Conservation (phyloP, 2,888 invertebrate species). For the Drosophila birchii region DNA sequence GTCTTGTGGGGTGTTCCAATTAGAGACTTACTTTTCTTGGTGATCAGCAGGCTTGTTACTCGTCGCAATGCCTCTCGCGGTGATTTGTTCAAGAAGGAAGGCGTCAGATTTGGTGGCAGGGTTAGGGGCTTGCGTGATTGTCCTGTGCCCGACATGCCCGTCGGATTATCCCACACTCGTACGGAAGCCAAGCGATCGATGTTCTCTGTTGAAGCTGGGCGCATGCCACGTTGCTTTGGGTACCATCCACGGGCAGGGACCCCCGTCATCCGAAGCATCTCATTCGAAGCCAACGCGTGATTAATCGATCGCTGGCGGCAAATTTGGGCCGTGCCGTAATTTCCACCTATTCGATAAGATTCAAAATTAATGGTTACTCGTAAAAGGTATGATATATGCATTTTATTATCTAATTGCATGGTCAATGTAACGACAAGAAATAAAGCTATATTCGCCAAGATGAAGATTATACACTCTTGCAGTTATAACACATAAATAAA, state of each 20-base stretch:
- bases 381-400: neutral
- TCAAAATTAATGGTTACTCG: neutral
- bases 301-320: conserved; percentile 86
- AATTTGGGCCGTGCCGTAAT: conserved; percentile 82
- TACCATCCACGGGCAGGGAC: conserved; percentile 95
- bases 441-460: neutral
- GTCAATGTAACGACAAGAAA: neutral
- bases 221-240: conserved; percentile 89
- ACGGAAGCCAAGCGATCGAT: conserved; percentile 89
- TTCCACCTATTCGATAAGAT: conserved; percentile 51
- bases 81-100: conserved; percentile 95
- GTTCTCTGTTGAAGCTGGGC: conserved; percentile 94
- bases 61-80: conserved; percentile 93
- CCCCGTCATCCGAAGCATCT: conserved; percentile 91
- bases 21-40: conserved; percentile 88
- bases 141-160: conserved; percentile 85
- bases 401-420: too few species aligned
- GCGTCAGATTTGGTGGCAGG: conserved; percentile 94
- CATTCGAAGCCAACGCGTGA: conserved; percentile 89
- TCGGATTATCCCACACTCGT: conserved; percentile 85
- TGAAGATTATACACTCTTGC: neutral
- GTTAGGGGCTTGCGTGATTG: conserved; percentile 91
- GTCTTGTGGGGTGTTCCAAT: too few species aligned
- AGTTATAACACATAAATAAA: too few species aligned
- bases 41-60: conserved; percentile 94